Conservation (phyloP, 2,113 vertebrate species). For the Hippocampus mohnikei region DNA sequence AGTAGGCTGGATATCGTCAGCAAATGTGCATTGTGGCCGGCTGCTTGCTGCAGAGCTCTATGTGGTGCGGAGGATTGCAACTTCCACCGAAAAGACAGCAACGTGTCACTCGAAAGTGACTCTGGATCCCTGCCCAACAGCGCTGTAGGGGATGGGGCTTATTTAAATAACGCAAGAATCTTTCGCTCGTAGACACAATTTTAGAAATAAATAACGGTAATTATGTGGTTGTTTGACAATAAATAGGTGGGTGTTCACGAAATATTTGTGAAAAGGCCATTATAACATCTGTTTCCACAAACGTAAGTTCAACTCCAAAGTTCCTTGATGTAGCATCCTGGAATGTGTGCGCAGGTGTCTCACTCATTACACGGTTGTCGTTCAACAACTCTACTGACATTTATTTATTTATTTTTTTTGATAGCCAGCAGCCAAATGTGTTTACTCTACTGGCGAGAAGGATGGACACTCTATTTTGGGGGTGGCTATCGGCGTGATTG, state of each 20-base stretch:
- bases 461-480: conserved; percentile 51
- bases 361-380: conserved; percentile 46
- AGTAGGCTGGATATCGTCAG: too few relatives aligned
- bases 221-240: background rate
- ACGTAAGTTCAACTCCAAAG: background rate
- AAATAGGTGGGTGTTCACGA: background rate
- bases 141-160: too few relatives aligned
- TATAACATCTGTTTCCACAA: background rate
- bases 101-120: too few relatives aligned
- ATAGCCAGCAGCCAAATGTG: conserved; percentile 61
- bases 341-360: conserved; percentile 40
- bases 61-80: too few relatives aligned
- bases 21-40: too few relatives aligned
- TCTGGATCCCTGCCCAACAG: too few relatives aligned
- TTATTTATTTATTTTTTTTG: background rate
- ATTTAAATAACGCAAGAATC: background rate
- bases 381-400: conserved; percentile 21
- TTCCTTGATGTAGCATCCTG: conserved; percentile 1
- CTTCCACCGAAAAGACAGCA: too few relatives aligned
- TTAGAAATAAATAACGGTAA: background rate
- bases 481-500: conserved; percentile 29
- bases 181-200: background rate
- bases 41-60: too few relatives aligned
- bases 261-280: background rate
- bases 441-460: conserved; percentile 63